These are phyloP conservation scores for Bombylius discolor DNA, from an alignment of 2,888 invertebrate genomes.

Conservation along the genomic window DNA sequence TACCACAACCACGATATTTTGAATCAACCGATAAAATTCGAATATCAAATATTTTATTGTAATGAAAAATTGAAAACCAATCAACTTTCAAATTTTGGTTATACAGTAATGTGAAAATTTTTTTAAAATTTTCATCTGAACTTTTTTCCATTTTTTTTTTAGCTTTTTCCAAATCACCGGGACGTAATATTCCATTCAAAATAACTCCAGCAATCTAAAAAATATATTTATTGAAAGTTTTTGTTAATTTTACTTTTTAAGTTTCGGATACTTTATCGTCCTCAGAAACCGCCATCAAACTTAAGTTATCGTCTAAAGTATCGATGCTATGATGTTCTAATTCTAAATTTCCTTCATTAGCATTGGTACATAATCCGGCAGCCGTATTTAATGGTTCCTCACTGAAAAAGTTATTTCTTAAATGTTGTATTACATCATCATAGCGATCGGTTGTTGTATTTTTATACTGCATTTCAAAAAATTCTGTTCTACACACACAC, in stretches of 20 bases:
- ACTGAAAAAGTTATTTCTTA: conserved; percentile 63
- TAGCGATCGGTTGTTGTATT: conserved; percentile 28
- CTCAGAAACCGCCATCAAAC: conserved; percentile 52
- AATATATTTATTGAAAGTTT: conserved; percentile 1
- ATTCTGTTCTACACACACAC: not conserved
- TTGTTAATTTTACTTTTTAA: not conserved
- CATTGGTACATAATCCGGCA: conserved; percentile 53
- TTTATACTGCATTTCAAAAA: conserved; percentile 28
- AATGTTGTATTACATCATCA: conserved; percentile 54
- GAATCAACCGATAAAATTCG: conserved; percentile 64
- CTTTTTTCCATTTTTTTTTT: conserved; percentile 50
- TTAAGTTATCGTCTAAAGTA: conserved; percentile 62
- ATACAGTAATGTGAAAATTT: conserved; percentile 65
- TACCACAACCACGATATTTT: conserved; percentile 54
- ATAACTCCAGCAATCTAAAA: conserved; percentile 64
- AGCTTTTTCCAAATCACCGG: conserved; percentile 57
- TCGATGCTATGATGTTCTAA: conserved; percentile 58
- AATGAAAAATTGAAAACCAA: conserved; percentile 49
- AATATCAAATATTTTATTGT: conserved; percentile 61
- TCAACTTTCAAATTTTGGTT: conserved; percentile 54
- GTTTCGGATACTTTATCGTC: conserved; percentile 43
- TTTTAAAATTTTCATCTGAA: conserved; percentile 58
- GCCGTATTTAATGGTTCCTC: conserved; percentile 74
- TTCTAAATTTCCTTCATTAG: conserved; percentile 57
- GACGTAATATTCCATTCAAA: conserved; percentile 60